Evolutionary conservation across 2,888 invertebrate species (phyloP), one percentile per base, ranked within the genome.

Genomic region (Drosophila macrospina): DNA sequence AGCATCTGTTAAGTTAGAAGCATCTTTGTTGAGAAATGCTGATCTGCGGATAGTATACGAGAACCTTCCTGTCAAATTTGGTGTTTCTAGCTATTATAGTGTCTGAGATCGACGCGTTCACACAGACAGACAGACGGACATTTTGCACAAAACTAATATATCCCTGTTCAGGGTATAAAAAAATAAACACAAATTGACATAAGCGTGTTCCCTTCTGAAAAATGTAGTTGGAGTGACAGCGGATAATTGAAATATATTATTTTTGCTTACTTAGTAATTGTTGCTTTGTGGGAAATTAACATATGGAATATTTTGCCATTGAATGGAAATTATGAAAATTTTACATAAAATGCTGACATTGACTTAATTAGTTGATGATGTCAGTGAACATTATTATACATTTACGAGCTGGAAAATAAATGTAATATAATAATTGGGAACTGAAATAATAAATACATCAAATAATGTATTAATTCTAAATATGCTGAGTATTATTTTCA

Each of bases 161-260:
- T n/a, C n/a, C n/a, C n/a, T n/a, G n/a, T n/a, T n/a, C n/a, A n/a
- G n/a, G n/a, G n/a, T n/a, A n/a, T n/a, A n/a, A n/a, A 76, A 68
- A 52, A 32, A 45, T 7, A 13, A 6, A 32, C 32, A 20, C 50
- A 72, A 72, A 55, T 44, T 20, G 36, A 6, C 13, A 30, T 52
- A 37, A 51, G 16, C 37, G 37, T 48, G 13, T 63, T 54, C 47
- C 50, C 63, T 66, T 68, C 68, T 74, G 81, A 69, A 66, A 65
- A 71, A 61, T 78, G 82, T 85, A 82, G 56, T 69, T 48, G 60
- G 41, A 68, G 44, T 84, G 84, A 86, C 84, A 78, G 74, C 51
- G 63, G 78, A 64, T 86, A 88, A 84, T 88, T 88, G 78, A 83
- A 83, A 76, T 69, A 54, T 65, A 86, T 88, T 76, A 68, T 67